These are phyloP conservation scores for Tringa solitaria DNA, from an alignment of 2,113 vertebrate genomes.

Conservation along the genomic window DNA sequence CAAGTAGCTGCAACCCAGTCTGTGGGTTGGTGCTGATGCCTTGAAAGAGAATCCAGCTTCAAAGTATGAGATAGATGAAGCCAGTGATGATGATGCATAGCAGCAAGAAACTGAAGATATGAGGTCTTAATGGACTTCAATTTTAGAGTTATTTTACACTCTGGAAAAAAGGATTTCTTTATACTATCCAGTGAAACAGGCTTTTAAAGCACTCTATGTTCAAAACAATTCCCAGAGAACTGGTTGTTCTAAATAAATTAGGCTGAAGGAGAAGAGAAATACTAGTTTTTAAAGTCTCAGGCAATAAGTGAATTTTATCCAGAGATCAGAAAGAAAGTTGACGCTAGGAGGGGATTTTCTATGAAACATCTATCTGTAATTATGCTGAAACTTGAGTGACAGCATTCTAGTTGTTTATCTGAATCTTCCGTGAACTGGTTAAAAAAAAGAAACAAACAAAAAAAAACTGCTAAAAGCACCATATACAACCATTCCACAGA, in stretches of 20 bases:
- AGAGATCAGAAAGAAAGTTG: neutral
- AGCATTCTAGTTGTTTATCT: neutral
- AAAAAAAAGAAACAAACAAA: neutral
- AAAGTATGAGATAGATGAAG: neutral
- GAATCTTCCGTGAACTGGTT: neutral
- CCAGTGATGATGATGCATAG: neutral
- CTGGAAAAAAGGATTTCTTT: neutral
- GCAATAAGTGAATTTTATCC: neutral
- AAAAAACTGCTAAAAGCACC: neutral
- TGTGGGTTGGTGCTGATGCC: neutral
- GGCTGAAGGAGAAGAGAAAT: neutral
- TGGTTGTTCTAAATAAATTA: neutral
- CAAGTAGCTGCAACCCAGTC: neutral
- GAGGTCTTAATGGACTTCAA: neutral
- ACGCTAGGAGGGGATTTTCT: neutral
- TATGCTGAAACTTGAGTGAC: neutral
- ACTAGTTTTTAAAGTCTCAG: neutral
- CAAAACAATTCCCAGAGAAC: neutral
- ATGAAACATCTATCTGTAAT: neutral
- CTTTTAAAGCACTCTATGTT: neutral
- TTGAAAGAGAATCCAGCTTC: neutral
- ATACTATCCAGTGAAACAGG: neutral
- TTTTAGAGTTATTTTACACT: neutral
- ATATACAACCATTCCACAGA: neutral
- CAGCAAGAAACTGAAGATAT: neutral